phyloP scores from a whole-genome alignment of 2,113 vertebrate genomes.

The Corythornis vintsioides region DNA sequence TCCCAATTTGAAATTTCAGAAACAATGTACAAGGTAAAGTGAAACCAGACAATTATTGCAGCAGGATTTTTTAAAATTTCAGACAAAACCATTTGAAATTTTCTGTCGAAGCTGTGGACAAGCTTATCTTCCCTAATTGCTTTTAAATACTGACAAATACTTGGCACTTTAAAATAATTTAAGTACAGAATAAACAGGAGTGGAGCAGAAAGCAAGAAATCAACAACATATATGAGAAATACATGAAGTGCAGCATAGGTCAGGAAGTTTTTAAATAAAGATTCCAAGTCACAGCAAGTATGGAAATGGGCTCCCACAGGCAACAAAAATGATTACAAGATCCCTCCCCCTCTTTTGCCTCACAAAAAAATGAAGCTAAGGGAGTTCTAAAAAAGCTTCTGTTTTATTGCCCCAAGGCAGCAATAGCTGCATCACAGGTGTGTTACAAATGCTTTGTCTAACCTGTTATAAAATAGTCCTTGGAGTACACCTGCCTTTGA shows the following conservation, averaged over 20 bases:
- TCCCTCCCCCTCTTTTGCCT: background rate
- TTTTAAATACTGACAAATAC: background rate
- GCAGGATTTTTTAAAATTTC: background rate
- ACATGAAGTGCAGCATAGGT: background rate
- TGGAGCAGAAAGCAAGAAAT: background rate
- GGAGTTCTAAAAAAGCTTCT: background rate
- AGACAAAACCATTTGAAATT: background rate
- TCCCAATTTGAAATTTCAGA: background rate
- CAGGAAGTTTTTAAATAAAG: background rate
- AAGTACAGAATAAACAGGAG: background rate
- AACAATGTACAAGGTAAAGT: background rate
- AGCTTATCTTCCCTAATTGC: background rate
- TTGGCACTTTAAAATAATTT: background rate
- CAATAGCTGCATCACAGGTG: background rate
- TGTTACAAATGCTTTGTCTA: background rate
- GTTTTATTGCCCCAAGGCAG: background rate
- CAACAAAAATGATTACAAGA: background rate
- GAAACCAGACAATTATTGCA: background rate
- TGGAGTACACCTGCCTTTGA: background rate
- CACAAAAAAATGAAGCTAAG: background rate
- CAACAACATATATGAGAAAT: background rate
- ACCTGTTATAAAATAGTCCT: background rate
- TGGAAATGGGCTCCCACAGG: background rate
- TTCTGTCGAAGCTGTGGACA: background rate
- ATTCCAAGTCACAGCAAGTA: background rate